Percentiles rank a stretch among this genome's conserved stretches.
phyloP scores from a whole-genome alignment of 2,113 vertebrate species.

The Urocolius indicus region DNA sequence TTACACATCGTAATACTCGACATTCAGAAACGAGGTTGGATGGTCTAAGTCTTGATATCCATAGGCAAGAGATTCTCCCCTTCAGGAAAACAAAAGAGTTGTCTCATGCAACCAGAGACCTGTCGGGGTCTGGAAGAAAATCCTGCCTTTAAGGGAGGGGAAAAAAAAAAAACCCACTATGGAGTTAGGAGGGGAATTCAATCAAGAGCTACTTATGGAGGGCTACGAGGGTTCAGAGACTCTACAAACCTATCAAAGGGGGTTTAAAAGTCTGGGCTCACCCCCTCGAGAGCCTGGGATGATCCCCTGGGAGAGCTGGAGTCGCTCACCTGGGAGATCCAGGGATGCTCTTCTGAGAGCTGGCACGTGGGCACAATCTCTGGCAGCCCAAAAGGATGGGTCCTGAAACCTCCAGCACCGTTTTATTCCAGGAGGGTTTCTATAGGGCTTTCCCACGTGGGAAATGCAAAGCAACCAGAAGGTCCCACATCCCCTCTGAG shows the following conservation, averaged over 20 bases:
- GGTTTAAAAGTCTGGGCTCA: constrained; percentile 32
- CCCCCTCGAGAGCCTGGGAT: background rate
- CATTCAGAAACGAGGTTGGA: constrained; percentile 80
- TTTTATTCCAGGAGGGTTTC: background rate
- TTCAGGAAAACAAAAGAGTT: constrained; percentile 17
- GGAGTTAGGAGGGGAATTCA: constrained; percentile 31
- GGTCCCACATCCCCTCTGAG: background rate
- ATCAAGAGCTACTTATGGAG: constrained; percentile 40
- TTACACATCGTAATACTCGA: constrained; percentile 75
- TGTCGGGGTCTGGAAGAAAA: background rate
- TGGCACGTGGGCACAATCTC: background rate
- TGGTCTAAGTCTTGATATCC: constrained; percentile 58
- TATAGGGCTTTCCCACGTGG: background rate
- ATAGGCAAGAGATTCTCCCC: constrained; percentile 58
- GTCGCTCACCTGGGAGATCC: background rate
- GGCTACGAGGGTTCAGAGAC: background rate
- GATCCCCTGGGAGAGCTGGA: background rate
- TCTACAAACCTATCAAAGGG: constrained; percentile 42
- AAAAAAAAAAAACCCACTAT: background rate
- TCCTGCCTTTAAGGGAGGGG: constrained; percentile 55
- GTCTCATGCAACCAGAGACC: background rate
- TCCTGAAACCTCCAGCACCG: background rate
- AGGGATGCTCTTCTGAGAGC: background rate
- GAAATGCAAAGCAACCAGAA: background rate
- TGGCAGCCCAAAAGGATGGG: background rate